phyloP scores from a whole-genome alignment of 2,888 invertebrate species.

The Eurytoma californica region DNA sequence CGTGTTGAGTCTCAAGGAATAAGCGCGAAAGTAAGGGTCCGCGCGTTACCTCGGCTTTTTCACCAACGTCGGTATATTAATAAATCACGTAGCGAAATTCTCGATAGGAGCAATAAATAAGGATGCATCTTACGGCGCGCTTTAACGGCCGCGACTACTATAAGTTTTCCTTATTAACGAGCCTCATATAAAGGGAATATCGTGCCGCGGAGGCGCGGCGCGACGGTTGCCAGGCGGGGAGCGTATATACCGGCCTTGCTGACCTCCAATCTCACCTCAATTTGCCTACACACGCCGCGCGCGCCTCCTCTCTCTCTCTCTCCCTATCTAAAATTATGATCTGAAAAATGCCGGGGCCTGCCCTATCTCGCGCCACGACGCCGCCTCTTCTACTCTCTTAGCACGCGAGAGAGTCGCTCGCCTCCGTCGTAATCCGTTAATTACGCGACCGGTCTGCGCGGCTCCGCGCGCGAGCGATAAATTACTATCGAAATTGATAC shows the following conservation, averaged over 20 bases:
- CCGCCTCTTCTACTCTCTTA: slow-evolving; percentile 13
- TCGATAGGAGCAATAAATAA: slow-evolving; percentile 47
- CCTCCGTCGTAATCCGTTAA: slow-evolving; percentile 68
- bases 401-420: slow-evolving; percentile 41
- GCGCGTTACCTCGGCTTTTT: background rate
- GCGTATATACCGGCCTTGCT: slow-evolving; percentile 62
- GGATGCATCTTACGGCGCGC: slow-evolving; percentile 1
- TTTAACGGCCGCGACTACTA: slow-evolving; percentile 10
- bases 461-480: slow-evolving; percentile 40
- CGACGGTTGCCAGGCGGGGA: background rate
- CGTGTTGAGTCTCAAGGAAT: too few relatives aligned
- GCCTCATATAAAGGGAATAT: slow-evolving; percentile 39
- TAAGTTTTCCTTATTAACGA: slow-evolving; percentile 53
- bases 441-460: slow-evolving; percentile 60
- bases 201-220: slow-evolving; percentile 27
- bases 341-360: slow-evolving; percentile 66
- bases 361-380: slow-evolving; percentile 46
- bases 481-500: slow-evolving; percentile 53
- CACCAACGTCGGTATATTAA: slow-evolving; percentile 1
- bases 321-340: slow-evolving; percentile 74
- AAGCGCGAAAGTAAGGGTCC: too few relatives aligned
- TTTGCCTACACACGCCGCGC: slow-evolving; percentile 70
- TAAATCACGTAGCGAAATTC: slow-evolving; percentile 32
- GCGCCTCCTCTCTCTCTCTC: slow-evolving; percentile 26
- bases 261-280: slow-evolving; percentile 75